phyloP scores from a whole-genome alignment of 2,888 invertebrate species.

The Drosophila melanocephala region DNA sequence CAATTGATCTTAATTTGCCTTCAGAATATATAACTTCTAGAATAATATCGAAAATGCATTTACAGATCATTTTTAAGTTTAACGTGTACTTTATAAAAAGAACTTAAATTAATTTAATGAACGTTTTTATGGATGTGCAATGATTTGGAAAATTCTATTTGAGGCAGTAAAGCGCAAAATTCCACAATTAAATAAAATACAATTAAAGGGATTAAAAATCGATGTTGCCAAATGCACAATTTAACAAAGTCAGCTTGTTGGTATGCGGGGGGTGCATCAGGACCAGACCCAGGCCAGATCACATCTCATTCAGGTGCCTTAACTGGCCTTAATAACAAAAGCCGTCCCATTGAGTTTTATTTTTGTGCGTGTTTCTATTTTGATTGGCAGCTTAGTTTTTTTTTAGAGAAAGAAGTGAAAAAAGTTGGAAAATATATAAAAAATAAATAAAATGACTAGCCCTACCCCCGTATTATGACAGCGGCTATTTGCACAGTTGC shows the following conservation, averaged over 20 bases:
- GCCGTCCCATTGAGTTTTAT: constrained; percentile 35
- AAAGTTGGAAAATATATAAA: constrained; percentile 17
- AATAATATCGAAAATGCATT: not conserved
- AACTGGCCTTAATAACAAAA: constrained; percentile 41
- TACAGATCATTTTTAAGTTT: not conserved
- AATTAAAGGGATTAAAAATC: constrained; percentile 23
- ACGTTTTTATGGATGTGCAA: constrained; percentile 30
- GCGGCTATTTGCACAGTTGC: constrained; percentile 70
- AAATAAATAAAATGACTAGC: constrained; percentile 32
- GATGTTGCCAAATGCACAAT: constrained; percentile 56
- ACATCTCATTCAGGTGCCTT: constrained; percentile 43
- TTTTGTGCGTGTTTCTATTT: constrained; percentile 58
- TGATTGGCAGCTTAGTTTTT: constrained; percentile 62
- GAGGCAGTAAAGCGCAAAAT: constrained; percentile 31
- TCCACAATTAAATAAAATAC: constrained; percentile 12
- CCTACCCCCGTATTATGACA: constrained; percentile 8
- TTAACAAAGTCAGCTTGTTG: constrained; percentile 42
- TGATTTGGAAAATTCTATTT: constrained; percentile 50
- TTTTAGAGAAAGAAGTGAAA: constrained; percentile 20
- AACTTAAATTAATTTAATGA: constrained; percentile 12
- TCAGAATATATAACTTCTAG: not conserved
- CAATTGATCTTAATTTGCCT: not conserved
- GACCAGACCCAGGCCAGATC: not conserved
- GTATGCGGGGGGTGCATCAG: constrained; percentile 29
- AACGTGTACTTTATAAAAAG: not conserved